Base-by-base conservation (phyloP, 2,888 invertebrate species). In the Ypsolopha scabrella region DNA sequence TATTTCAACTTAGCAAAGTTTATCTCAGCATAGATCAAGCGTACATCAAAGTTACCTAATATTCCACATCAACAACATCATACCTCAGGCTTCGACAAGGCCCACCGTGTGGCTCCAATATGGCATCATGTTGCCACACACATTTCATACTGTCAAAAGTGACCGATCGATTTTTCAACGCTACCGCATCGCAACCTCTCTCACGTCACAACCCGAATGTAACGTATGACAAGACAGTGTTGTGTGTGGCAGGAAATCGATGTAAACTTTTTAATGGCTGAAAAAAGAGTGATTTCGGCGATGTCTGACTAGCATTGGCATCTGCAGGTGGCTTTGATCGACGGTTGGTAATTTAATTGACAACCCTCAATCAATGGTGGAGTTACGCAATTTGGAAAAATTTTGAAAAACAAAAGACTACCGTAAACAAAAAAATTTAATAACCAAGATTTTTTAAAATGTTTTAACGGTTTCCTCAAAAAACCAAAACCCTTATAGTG, bases 121-220 rank as follows among this genome's bases (percentile, higher is more conserved):
- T 24, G 24, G 24, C 24, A 2, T 24, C 4, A 24, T 24, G 24
- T 24, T 24, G 51, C 60, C 72, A 68, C 70, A 70, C 72, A 70
- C 60, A 65, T 65, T 58, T 70, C 39, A n/a, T 50, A 52, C 70
- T 76, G 77, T 77, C 78, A 72, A 61, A 60, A 57, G 68, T 75
- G 76, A 80, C 64, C 64, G 79, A 80, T 78, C 60, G 68, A 61
- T 65, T 68, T 72, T 71, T 67, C 65, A 69, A 64, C 55, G 60
- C 62, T 65, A 60, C 65, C 65, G 55, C 58, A 52, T 54, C 53
- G 51, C 51, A 52, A 51, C 50, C 52, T 24, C 24, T 24, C 24
- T 48, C 48, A 41, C 24, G 41, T 39, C 37, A 37, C 11, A 13
- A 24, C 2, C 24, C 4, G 14, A 49, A 39, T 49, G 36, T 33